These are phyloP conservation scores for Hydrolagus colliei DNA, from an alignment of 2,797 vertebrate species.

Conservation along the genomic window DNA sequence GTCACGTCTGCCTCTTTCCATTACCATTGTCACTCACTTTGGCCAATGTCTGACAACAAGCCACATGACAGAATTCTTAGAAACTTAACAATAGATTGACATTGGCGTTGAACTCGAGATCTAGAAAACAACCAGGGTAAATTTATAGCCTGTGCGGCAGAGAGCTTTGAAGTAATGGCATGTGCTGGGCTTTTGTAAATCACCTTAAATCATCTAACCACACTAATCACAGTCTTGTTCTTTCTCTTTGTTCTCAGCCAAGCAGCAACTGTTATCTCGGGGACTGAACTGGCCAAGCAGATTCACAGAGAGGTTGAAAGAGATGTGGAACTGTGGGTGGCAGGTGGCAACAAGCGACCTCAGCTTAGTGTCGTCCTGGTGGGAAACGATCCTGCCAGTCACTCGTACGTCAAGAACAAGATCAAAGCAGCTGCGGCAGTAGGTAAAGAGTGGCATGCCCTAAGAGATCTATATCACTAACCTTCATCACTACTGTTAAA, in stretches of 20 bases:
- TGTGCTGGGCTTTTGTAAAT: no score
- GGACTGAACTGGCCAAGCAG: conserved; percentile 72
- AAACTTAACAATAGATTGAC: no score
- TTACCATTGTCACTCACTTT: no score
- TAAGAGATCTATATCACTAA: not conserved
- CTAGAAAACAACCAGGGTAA: no score
- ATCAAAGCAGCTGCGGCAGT: conserved; percentile 71
- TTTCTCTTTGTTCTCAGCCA: conserved; percentile 45
- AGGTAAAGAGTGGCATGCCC: conserved; percentile 53
- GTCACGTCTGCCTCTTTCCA: no score
- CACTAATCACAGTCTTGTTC: not conserved
- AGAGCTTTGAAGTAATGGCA: no score
- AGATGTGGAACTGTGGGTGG: conserved; percentile 69
- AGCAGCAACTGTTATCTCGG: conserved; percentile 77
- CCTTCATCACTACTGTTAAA: not conserved
- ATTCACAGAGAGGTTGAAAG: conserved; percentile 73
- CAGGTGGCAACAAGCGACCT: conserved; percentile 75
- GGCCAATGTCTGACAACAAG: no score
- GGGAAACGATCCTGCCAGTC: conserved; percentile 81
- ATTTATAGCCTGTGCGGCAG: no score
- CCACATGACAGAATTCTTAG: no score
- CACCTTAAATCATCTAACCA: not conserved
- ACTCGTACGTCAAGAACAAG: conserved; percentile 82
- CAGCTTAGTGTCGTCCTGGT: conserved; percentile 80
- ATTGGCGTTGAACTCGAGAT: no score